Evolutionary conservation across 2,888 invertebrate species (phyloP).

Genomic region (Lasiommata megera): DNA sequence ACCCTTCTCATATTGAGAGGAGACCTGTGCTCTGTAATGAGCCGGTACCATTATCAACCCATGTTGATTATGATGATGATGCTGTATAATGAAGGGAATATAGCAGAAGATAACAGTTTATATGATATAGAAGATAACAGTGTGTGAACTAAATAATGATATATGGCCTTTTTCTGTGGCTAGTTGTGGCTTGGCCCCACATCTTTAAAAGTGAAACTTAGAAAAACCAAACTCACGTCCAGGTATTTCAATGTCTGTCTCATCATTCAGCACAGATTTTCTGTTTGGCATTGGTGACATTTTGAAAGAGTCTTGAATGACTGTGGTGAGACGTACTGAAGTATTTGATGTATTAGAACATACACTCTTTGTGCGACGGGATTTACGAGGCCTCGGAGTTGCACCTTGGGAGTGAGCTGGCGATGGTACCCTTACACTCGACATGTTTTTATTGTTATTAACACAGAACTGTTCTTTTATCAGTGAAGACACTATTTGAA

Average conservation of each 20-base stretch:
- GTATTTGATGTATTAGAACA: constrained; percentile 53
- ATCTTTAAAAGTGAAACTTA: no score
- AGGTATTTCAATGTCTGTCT: constrained; percentile 62
- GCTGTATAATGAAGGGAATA: no score
- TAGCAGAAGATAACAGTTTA: no score
- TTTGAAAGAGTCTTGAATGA: constrained; percentile 49
- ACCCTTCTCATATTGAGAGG: no score
- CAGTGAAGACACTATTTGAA: no score
- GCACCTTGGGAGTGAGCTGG: constrained; percentile 56
- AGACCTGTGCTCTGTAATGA: no score
- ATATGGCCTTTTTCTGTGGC: no score
- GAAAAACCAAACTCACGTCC: constrained; percentile 52
- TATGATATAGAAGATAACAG: no score
- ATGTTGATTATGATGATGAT: no score
- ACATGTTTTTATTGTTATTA: constrained; percentile 38
- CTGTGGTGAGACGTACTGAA: constrained; percentile 49
- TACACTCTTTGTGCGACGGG: constrained; percentile 51
- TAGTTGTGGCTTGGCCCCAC: no score
- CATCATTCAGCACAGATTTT: constrained; percentile 57
- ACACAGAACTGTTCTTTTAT: not conserved
- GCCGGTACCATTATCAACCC: no score
- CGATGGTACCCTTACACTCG: constrained; percentile 50
- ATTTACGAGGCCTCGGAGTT: constrained; percentile 45
- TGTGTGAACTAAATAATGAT: no score
- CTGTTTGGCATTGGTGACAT: constrained; percentile 52